Base-by-base conservation (phyloP, 2,888 invertebrate genomes). In the Ypsolopha scabrella region DNA sequence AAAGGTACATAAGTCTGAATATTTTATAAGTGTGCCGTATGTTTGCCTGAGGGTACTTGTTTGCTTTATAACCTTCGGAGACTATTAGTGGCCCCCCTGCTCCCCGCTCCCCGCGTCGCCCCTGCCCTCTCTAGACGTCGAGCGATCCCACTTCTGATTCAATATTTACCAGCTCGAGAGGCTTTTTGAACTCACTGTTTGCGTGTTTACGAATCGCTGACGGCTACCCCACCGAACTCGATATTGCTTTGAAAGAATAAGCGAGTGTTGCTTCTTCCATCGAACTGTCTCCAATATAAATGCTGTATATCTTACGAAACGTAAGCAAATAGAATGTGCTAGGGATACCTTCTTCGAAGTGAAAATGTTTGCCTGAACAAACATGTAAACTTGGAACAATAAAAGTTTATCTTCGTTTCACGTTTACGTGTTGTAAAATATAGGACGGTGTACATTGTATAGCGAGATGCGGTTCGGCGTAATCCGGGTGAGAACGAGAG, bases 131-230 rank as follows among this genome's bases (percentile, higher is more conserved):
- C 64, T 71, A 72, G 81, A 78, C 79, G 76, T 75, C 81, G 48
- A 50, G 51, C 79, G 76, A 82, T 83, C 80, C 81, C 81, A 80
- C 81, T 81, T 80, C 85, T 83, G 78, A 77, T 85, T 80, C 85
- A 86, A 86, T 86, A 86, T 86, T 86, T 85, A 85, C 85, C 75
- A 75, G 73, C 75, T 83, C 80, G 78, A 82, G 83, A 82, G 83
- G 80, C 85, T 83, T 85, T 85, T 83, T 82, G 82, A 83, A 81
- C 80, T 78, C 75, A 70, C 72, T 85, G 83, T 86, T 85, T 85
- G 82, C 80, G 74, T 82, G 82, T 83, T 82, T 83, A 81, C 80
- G 80, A 82, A 83, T 85, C 83, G 80, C 78, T 85, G 80, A 79
- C 83, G 79, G 80, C 79, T 79, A 68, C 70, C 67, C 39, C 43